Conservation (phyloP, 1,140 invertebrate species). For the Potamilus streckersoni region DNA sequence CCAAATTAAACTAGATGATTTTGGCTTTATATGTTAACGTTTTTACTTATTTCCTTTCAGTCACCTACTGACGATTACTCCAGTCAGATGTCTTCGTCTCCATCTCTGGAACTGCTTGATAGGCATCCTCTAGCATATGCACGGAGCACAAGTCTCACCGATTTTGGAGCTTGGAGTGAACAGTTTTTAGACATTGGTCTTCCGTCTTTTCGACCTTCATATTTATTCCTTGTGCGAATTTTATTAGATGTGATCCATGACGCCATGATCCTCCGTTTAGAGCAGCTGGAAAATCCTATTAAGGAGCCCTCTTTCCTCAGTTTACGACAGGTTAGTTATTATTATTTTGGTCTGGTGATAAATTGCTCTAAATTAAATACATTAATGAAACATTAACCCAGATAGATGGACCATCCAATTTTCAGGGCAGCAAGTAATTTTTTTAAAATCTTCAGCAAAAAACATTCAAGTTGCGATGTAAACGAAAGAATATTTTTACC, state of each 20-base stretch:
- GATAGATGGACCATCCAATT: too few species aligned
- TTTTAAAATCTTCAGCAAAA: too few species aligned
- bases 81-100: constrained; percentile 39
- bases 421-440: too few species aligned
- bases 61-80: constrained; percentile 34
- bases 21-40: too few species aligned
- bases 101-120: constrained; percentile 36
- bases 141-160: constrained; percentile 44
- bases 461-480: too few species aligned
- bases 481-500: too few species aligned
- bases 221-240: constrained; percentile 82
- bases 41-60: constrained; percentile 1
- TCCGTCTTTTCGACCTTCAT: constrained; percentile 83
- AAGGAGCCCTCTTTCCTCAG: constrained; percentile 86
- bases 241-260: constrained; percentile 90
- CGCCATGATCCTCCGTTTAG: constrained; percentile 84
- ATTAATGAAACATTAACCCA: too few species aligned
- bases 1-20: too few species aligned
- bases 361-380: too few species aligned
- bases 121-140: constrained; percentile 20
- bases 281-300: constrained; percentile 76
- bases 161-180: constrained; percentile 82
- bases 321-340: constrained; percentile 75
- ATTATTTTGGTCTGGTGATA: too few species aligned
- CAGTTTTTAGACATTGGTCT: constrained; percentile 81